These are phyloP conservation scores for Phymatocera aterrima DNA, from an alignment of 2,888 invertebrate genomes.

Conservation along the genomic window DNA sequence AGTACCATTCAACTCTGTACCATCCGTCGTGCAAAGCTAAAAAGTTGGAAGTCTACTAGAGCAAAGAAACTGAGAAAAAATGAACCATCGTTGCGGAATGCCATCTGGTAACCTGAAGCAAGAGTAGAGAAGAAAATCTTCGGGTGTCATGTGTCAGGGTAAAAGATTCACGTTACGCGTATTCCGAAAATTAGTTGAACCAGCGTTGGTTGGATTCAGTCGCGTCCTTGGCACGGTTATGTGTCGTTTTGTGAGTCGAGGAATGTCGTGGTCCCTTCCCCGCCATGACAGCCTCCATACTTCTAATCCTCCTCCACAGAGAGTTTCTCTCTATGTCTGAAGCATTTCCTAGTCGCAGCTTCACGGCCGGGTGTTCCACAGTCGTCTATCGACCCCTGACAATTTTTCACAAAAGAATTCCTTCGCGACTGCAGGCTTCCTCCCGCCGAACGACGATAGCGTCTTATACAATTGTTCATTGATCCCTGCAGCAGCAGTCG, in stretches of 20 bases:
- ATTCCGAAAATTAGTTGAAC: not conserved
- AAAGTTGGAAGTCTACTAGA: no score
- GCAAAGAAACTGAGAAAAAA: no score
- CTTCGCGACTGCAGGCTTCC: not conserved
- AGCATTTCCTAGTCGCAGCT: not conserved
- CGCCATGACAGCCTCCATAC: not conserved
- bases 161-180: not conserved
- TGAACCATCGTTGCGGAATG: no score
- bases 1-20: not conserved
- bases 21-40: no score
- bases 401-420: slow-evolving; percentile 2
- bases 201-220: not conserved
- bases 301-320: not conserved
- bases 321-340: not conserved
- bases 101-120: not conserved
- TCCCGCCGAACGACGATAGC: not conserved
- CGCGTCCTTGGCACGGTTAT: not conserved
- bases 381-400: not conserved
- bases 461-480: not conserved
- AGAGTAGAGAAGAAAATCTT: not conserved
- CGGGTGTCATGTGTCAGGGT: not conserved
- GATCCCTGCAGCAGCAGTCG: no score
- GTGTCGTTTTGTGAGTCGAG: not conserved
- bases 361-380: not conserved
- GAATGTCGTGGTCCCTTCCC: not conserved